phyloP scores from a whole-genome alignment of 2,888 invertebrate species.

The Formica aserva region DNA sequence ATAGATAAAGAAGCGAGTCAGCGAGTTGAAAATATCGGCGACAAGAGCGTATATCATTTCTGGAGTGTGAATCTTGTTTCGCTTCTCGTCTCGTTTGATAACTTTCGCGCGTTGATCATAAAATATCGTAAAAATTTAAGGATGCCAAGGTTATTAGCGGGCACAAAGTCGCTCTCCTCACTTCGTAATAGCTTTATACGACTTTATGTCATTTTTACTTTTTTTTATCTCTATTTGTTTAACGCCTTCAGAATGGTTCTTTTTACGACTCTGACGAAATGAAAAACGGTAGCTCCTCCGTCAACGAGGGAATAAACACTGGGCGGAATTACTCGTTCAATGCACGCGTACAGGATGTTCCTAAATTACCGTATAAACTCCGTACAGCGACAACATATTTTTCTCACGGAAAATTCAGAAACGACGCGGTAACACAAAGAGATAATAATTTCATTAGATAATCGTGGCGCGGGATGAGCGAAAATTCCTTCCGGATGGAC shows the following conservation, averaged over 20 bases:
- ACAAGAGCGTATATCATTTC: neutral
- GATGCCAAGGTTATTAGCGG: neutral
- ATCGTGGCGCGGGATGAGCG: neutral
- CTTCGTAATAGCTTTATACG: neutral
- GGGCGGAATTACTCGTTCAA: slow-evolving; percentile 3
- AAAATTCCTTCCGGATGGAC: neutral
- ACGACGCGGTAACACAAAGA: neutral
- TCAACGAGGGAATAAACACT: neutral
- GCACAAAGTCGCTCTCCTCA: neutral
- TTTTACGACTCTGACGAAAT: slow-evolving; percentile 16
- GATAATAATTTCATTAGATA: neutral
- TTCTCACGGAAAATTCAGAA: neutral
- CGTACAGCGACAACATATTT: neutral
- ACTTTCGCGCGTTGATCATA: neutral
- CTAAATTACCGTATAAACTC: neutral
- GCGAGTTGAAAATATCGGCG: slow-evolving; percentile 25
- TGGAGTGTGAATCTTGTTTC: neutral
- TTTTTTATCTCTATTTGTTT: neutral
- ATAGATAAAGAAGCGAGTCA: slow-evolving; percentile 24
- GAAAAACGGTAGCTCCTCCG: neutral
- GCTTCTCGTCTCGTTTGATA: neutral
- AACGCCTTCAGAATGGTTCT: neutral
- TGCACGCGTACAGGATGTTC: neutral
- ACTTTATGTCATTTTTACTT: neutral
- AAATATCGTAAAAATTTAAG: neutral